Evolutionary conservation across 2,888 invertebrate genomes (phyloP).

Genomic region (Congeria kusceri): DNA sequence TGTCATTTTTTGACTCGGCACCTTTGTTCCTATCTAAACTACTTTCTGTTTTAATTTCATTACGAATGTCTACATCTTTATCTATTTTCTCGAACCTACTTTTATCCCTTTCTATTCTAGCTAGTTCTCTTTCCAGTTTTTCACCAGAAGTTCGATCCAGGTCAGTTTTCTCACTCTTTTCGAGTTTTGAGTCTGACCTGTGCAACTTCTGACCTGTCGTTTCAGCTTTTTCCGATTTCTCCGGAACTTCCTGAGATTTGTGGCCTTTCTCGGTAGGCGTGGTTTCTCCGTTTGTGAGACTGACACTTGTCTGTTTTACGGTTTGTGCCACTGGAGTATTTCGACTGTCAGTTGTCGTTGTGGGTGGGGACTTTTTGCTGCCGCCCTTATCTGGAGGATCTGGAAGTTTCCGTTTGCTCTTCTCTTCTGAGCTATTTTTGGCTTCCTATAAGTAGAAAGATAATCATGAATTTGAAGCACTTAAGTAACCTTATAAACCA

Average conservation of each 20-base stretch:
- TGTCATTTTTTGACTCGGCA: constrained; percentile 47
- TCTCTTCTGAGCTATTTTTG: constrained; percentile 71
- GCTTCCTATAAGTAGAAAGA: constrained; percentile 43
- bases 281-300: constrained; percentile 8
- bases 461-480: too few species aligned
- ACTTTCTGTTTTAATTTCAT: constrained; percentile 49
- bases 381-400: constrained; percentile 75
- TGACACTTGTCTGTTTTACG: not conserved
- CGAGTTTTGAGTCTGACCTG: constrained; percentile 39
- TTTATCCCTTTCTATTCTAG: constrained; percentile 12
- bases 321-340: constrained; percentile 2
- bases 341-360: constrained; percentile 38
- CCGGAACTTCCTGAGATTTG: constrained; percentile 37
- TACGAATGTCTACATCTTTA: constrained; percentile 38
- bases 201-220: constrained; percentile 14
- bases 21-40: constrained; percentile 45
- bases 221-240: constrained; percentile 52
- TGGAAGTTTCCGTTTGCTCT: constrained; percentile 73
- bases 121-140: constrained; percentile 38
- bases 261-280: constrained; percentile 52
- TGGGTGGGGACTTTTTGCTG: constrained; percentile 65
- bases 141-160: constrained; percentile 5
- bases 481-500: too few species aligned
- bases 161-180: constrained; percentile 45
- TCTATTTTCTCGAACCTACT: constrained; percentile 43